These are phyloP conservation scores for Aphrophora alni DNA, from an alignment of 2,888 invertebrate genomes.

Conservation along the genomic window DNA sequence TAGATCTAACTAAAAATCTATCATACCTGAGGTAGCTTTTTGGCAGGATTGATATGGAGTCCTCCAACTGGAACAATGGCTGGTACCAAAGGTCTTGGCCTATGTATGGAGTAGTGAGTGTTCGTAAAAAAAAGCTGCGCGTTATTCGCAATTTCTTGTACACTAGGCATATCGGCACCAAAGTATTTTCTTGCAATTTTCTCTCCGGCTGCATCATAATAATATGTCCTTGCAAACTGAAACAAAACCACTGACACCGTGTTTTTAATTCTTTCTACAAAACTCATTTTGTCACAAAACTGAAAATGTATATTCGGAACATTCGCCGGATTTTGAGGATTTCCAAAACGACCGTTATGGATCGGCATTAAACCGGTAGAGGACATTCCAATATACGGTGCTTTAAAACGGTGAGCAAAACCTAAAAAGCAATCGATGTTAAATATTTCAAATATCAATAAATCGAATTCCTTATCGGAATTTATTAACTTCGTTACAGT, in stretches of 20 bases:
- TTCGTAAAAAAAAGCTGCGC: constrained; percentile 61
- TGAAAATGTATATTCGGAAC: constrained; percentile 48
- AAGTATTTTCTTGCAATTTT: constrained; percentile 20
- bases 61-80: constrained; percentile 63
- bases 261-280: constrained; percentile 51
- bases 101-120: constrained; percentile 59
- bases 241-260: constrained; percentile 23
- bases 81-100: constrained; percentile 58
- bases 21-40: constrained; percentile 49
- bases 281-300: constrained; percentile 50
- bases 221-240: constrained; percentile 7
- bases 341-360: constrained; percentile 42
- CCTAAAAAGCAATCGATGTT: constrained; percentile 52
- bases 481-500: constrained; percentile 30
- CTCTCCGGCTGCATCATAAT: constrained; percentile 11
- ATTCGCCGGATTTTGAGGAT: constrained; percentile 49
- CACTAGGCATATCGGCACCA: constrained; percentile 14
- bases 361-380: constrained; percentile 46
- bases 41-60: constrained; percentile 59
- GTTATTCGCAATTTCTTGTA: constrained; percentile 51
- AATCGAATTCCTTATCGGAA: constrained; percentile 46
- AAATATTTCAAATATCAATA: constrained; percentile 52
- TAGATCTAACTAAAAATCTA: no score
- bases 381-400: constrained; percentile 45
- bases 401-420: constrained; percentile 47